Evolutionary conservation across 2,797 vertebrate species (phyloP).

Genomic region (Microcaecilia unicolor): DNA sequence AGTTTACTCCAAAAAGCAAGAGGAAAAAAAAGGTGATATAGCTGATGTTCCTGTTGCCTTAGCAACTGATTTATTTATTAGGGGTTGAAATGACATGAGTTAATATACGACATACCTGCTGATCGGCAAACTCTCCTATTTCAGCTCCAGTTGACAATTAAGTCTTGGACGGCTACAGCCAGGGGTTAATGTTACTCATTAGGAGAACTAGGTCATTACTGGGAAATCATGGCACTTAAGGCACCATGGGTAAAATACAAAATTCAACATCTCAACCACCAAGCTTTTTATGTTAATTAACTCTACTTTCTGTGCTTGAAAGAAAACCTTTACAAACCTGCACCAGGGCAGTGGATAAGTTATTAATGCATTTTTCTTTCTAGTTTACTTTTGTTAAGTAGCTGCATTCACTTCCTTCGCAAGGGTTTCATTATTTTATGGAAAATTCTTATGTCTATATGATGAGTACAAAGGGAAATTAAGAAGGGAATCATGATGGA

Average conservation of each 20-base stretch:
- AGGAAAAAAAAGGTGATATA: slow-evolving; percentile 37
- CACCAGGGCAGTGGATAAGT: slow-evolving; percentile 91
- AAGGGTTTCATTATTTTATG: slow-evolving; percentile 88
- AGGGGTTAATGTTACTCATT: slow-evolving; percentile 99
- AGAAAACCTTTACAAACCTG: slow-evolving; percentile 76
- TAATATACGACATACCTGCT: slow-evolving; percentile 84
- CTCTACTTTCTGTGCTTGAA: slow-evolving; percentile 92
- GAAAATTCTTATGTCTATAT: slow-evolving; percentile 88
- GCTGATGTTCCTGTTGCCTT: slow-evolving; percentile 71
- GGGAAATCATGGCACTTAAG: slow-evolving; percentile 97
- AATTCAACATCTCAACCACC: slow-evolving; percentile 89
- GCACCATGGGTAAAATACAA: slow-evolving; percentile 79
- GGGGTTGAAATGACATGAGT: slow-evolving; percentile 76
- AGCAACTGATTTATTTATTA: slow-evolving; percentile 82
- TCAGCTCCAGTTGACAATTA: slow-evolving; percentile 96
- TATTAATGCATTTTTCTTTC: slow-evolving; percentile 94
- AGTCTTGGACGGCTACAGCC: slow-evolving; percentile 98
- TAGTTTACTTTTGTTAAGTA: slow-evolving; percentile 82
- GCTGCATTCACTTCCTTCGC: slow-evolving; percentile 80
- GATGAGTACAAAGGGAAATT: slow-evolving; percentile 95
- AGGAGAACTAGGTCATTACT: slow-evolving; percentile 99
- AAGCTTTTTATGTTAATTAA: slow-evolving; percentile 99
- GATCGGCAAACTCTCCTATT: slow-evolving; percentile 70
- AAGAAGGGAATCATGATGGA: slow-evolving; percentile 94
- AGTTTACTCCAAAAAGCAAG: slow-evolving; percentile 36